Percentiles rank a stretch among this genome's conserved stretches.
phyloP scores from a whole-genome alignment of 2,113 vertebrate species.

The Oncorhynchus gorbuscha region DNA sequence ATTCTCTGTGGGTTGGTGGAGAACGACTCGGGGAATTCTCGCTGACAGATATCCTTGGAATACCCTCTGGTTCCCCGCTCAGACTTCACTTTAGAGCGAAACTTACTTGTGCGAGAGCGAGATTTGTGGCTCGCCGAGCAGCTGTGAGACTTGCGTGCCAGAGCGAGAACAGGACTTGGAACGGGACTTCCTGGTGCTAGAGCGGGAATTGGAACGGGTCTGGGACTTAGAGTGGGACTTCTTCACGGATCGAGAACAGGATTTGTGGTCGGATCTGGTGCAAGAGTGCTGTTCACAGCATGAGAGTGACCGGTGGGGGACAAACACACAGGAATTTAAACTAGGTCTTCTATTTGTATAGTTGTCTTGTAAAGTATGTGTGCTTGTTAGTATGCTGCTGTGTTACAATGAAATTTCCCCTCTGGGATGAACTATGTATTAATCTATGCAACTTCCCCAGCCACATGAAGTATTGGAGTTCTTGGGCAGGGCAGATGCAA shows the following conservation, averaged over 20 bases:
- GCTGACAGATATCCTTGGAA: conserved; percentile 78
- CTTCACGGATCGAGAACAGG: background rate
- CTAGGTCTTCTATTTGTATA: background rate
- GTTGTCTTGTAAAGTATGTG: too few species aligned
- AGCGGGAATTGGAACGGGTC: conserved; percentile 2
- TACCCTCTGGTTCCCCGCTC: conserved; percentile 80
- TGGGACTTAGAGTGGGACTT: conserved; percentile 33
- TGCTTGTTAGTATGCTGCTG: too few species aligned
- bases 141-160: conserved; percentile 81
- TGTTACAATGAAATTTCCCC: too few species aligned
- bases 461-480: background rate
- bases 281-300: conserved; percentile 75
- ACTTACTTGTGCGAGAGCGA: conserved; percentile 77
- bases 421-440: background rate
- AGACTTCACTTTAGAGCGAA: conserved; percentile 83
- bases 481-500: background rate
- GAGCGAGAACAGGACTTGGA: background rate
- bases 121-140: conserved; percentile 83
- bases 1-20: conserved; percentile 82
- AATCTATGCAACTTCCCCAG: background rate
- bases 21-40: conserved; percentile 72
- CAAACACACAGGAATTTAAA: background rate
- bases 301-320: conserved; percentile 76
- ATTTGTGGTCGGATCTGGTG: conserved; percentile 28
- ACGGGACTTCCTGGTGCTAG: background rate